Conservation (phyloP, 2,113 vertebrate genomes). For the Plecturocebus donacophilus region DNA sequence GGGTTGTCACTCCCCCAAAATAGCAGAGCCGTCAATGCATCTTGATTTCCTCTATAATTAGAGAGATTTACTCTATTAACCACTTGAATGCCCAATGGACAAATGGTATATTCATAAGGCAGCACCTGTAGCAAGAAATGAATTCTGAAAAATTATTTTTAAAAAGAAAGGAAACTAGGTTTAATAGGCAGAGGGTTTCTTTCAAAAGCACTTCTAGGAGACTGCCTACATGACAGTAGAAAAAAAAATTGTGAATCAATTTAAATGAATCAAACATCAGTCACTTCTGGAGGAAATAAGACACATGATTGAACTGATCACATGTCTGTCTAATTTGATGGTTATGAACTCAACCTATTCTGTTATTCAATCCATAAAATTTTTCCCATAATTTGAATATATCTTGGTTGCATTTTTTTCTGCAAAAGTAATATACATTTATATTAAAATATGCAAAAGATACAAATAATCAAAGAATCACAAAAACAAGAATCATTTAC, state of each 20-base stretch:
- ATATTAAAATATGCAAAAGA: neutral
- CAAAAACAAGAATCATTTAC: neutral
- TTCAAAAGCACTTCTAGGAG: neutral
- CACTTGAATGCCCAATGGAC: constrained; percentile 3
- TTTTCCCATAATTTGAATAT: neutral
- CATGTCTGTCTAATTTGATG: neutral
- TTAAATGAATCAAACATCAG: neutral
- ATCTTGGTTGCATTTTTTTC: neutral
- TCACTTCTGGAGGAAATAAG: neutral
- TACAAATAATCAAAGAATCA: neutral
- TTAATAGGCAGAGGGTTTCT: neutral
- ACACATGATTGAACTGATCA: neutral
- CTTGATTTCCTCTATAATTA: constrained; percentile 58
- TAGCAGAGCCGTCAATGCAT: constrained; percentile 47
- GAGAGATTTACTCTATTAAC: constrained; percentile 49
- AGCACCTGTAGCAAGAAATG: constrained; percentile 28
- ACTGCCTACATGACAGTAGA: neutral
- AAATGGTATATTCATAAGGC: constrained; percentile 24
- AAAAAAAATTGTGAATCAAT: neutral
- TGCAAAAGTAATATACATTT: neutral
- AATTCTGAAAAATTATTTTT: constrained; percentile 46
- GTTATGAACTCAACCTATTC: neutral
- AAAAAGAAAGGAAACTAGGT: constrained; percentile 28
- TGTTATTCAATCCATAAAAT: neutral
- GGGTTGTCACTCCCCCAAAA: neutral